Evolutionary conservation across 2,888 invertebrate genomes (phyloP).

Genomic region (Schizotus pectinicornis): DNA sequence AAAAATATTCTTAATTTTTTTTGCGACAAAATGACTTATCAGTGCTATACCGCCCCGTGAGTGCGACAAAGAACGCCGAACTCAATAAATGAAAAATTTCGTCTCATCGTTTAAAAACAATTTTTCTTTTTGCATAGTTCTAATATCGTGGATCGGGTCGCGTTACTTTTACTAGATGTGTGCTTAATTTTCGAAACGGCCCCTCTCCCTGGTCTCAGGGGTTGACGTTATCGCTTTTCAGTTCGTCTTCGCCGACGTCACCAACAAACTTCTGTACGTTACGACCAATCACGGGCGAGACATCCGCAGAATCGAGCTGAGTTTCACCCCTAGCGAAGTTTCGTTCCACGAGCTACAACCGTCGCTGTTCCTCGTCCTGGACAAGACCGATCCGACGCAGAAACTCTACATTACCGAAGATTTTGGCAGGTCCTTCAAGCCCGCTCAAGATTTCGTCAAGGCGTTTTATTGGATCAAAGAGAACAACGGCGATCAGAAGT

Average conservation of each 20-base stretch:
- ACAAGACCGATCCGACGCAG: conserved; percentile 71
- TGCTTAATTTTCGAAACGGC: too few relatives aligned
- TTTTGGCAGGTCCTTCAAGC: conserved; percentile 74
- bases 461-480: conserved; percentile 76
- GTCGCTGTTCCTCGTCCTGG: conserved; percentile 74
- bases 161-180: too few relatives aligned
- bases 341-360: conserved; percentile 76
- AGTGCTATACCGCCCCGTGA: too few relatives aligned
- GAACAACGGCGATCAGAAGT: conserved; percentile 52
- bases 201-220: too few relatives aligned
- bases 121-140: too few relatives aligned
- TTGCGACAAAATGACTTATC: too few relatives aligned
- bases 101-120: too few relatives aligned
- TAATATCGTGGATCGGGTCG: too few relatives aligned
- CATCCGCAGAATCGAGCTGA: conserved; percentile 68
- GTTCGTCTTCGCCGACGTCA: conserved; percentile 86
- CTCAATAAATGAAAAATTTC: too few relatives aligned
- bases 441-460: conserved; percentile 76
- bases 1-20: too few relatives aligned
- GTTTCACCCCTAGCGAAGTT: conserved; percentile 80
- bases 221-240: conserved; percentile 54
- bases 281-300: conserved; percentile 76
- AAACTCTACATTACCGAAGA: conserved; percentile 79
- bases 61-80: too few relatives aligned
- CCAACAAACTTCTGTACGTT: conserved; percentile 76